These are phyloP conservation scores for Eunapius fragilis DNA, from an alignment of 37 sponge, comb jelly and placozoan species.

Conservation along the genomic window DNA sequence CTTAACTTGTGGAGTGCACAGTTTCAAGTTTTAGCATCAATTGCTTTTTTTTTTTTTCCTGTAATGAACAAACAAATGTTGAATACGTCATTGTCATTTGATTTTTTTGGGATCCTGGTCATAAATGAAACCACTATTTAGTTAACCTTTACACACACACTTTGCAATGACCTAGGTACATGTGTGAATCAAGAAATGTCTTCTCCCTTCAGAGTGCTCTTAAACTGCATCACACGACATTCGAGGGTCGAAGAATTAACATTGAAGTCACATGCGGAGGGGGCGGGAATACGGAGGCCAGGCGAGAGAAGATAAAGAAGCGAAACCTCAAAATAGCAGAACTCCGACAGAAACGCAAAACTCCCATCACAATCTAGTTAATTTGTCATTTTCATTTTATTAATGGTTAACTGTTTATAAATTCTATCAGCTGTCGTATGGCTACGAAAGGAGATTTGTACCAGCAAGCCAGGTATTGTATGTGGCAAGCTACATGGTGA, in stretches of 20 bases:
- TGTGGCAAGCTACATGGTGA: not conserved
- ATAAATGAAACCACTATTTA: no score
- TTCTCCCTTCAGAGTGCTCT: slow-evolving; percentile 71
- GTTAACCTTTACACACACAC: no score
- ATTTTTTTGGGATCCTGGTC: no score
- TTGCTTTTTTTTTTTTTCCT: no score
- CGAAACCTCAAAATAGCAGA: slow-evolving; percentile 49
- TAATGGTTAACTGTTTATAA: not conserved
- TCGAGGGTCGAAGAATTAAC: slow-evolving; percentile 77
- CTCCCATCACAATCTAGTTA: not conserved
- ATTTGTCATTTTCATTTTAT: not conserved
- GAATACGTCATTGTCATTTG: no score
- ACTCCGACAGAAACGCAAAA: not conserved
- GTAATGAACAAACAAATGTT: no score
- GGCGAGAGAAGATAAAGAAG: slow-evolving; percentile 75
- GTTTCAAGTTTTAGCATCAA: no score
- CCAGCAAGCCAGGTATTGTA: slow-evolving; percentile 8
- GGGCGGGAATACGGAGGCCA: slow-evolving; percentile 75
- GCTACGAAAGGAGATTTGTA: not conserved
- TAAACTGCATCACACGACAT: slow-evolving; percentile 71
- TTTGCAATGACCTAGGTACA: not conserved
- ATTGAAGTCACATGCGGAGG: slow-evolving; percentile 96
- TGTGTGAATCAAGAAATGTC: no score
- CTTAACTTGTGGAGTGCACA: no score
- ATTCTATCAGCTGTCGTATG: not conserved